phyloP scores from a whole-genome alignment of 2,888 invertebrate species.

The Chrysotoxum bicinctum region DNA sequence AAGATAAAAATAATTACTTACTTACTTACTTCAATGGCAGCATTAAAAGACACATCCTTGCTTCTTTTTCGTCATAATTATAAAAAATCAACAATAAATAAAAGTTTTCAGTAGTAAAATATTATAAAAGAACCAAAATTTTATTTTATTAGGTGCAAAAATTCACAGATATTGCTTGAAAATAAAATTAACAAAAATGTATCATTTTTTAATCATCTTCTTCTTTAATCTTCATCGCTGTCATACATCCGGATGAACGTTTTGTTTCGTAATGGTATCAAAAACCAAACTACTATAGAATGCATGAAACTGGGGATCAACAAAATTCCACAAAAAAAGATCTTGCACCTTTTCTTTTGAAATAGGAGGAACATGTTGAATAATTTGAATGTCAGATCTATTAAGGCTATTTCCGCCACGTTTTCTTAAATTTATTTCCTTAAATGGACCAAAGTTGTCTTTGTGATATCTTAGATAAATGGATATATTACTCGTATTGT shows the following conservation, averaged over 20 bases:
- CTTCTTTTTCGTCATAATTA: neutral
- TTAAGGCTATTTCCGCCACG: neutral
- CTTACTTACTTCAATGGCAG: neutral
- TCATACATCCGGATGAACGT: constrained; percentile 1
- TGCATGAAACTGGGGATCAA: no score
- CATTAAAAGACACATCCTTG: neutral
- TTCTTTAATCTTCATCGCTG: neutral
- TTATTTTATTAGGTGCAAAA: neutral
- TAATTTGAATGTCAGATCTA: neutral
- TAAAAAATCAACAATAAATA: neutral
- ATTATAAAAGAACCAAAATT: neutral
- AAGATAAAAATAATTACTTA: neutral
- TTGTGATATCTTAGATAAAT: no score
- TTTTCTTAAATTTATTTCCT: neutral
- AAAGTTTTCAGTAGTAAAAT: neutral
- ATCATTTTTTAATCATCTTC: neutral
- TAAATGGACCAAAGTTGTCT: neutral
- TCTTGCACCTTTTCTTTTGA: no score
- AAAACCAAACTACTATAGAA: neutral
- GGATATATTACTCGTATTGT: no score
- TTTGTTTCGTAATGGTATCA: neutral
- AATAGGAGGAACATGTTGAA: neutral
- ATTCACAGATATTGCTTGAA: neutral
- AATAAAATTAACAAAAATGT: neutral
- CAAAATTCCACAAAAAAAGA: no score